Evolutionary conservation across 1,140 invertebrate genomes (phyloP).

Genomic region (Hyposmocoma kahamanoa): DNA sequence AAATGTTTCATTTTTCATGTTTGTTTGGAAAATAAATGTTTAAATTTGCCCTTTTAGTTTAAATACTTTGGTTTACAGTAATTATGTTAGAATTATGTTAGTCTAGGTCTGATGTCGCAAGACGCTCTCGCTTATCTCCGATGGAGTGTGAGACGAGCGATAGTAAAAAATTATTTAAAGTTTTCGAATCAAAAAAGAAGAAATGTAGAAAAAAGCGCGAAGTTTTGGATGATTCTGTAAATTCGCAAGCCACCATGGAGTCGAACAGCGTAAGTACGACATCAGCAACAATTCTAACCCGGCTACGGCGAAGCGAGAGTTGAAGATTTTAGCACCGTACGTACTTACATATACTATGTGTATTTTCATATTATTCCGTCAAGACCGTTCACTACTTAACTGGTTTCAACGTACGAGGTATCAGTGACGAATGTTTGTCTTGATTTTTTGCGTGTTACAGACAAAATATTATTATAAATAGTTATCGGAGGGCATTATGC

Average conservation of each 20-base stretch:
- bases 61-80: constrained; percentile 1
- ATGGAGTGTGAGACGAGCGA: constrained; percentile 62
- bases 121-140: constrained; percentile 38
- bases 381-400: too few species aligned
- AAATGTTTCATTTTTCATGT: constrained; percentile 25
- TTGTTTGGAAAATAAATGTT: constrained; percentile 37
- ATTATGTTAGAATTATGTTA: constrained; percentile 21
- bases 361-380: too few species aligned
- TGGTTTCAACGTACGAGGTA: too few species aligned
- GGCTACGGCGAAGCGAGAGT: too few species aligned
- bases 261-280: constrained; percentile 48
- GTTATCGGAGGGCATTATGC: too few species aligned
- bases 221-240: constrained; percentile 36
- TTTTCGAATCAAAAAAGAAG: constrained; percentile 58
- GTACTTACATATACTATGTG: too few species aligned
- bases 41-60: constrained; percentile 35
- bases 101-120: constrained; percentile 33
- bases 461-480: too few species aligned
- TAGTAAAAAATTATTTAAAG: constrained; percentile 66
- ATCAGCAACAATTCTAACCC: too few species aligned
- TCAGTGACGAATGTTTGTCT: too few species aligned
- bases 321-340: too few species aligned
- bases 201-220: constrained; percentile 43
- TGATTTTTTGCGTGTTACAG: too few species aligned
- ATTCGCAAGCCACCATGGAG: constrained; percentile 45